Conservation (phyloP, 92 coral and sea anemone species). For the Parazoanthus darwini region DNA sequence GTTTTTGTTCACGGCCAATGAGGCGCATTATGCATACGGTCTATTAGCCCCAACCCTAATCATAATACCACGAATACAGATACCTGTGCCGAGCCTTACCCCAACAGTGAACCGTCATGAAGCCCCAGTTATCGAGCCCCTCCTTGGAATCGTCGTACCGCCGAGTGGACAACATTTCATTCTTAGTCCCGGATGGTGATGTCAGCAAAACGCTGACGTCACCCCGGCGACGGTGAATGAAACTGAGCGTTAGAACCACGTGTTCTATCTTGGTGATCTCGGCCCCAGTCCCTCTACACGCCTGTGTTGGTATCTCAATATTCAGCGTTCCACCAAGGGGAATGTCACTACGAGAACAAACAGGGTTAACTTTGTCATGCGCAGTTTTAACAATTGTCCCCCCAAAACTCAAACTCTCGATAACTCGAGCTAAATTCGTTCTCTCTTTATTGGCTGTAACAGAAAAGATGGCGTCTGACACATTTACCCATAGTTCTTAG, state of each 20-base stretch:
- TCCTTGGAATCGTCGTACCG: conserved; percentile 98
- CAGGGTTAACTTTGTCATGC: background rate
- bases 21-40: too few species aligned
- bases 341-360: conserved; percentile 64
- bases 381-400: background rate
- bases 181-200: conserved; percentile 98
- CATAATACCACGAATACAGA: too few species aligned
- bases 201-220: conserved; percentile 87
- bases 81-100: conserved; percentile 55
- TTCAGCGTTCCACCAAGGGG: conserved; percentile 91
- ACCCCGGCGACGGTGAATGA: conserved; percentile 99
- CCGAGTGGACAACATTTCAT: conserved; percentile 94
- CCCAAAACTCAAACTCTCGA: background rate
- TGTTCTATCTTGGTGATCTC: conserved; percentile 88
- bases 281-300: conserved; percentile 79
- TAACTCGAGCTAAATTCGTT: too few species aligned
- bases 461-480: too few species aligned
- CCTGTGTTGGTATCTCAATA: conserved; percentile 77
- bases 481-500: too few species aligned
- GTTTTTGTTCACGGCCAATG: too few species aligned
- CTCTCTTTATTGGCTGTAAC: too few species aligned
- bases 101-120: conserved; percentile 99
- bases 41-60: too few species aligned
- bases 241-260: conserved; percentile 89
- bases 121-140: conserved; percentile 98